Percentiles rank a stretch among this genome's conserved stretches.
These are phyloP conservation scores for Trogon surrucura DNA, from an alignment of 2,113 vertebrate genomes.

Conservation along the genomic window DNA sequence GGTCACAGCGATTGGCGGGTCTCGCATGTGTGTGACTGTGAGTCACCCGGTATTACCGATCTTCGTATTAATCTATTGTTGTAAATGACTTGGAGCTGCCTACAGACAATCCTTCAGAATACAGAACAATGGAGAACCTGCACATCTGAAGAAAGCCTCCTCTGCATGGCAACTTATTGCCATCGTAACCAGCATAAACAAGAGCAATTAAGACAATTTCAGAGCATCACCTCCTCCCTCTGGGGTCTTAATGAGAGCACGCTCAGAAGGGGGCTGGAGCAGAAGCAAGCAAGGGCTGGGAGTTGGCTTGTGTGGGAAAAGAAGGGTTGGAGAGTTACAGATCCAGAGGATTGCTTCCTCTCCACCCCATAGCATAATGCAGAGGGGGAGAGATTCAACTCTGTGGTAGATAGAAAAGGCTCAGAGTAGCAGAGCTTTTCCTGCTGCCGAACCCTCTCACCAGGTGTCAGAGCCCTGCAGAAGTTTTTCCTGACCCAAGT, in stretches of 20 bases:
- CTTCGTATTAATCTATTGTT: conserved; percentile 70
- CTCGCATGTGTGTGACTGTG: conserved; percentile 64
- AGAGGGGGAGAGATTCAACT: neutral
- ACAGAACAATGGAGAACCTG: conserved; percentile 59
- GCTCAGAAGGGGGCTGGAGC: conserved; percentile 48
- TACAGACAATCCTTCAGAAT: conserved; percentile 68
- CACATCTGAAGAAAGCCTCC: conserved; percentile 62
- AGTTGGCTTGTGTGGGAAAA: conserved; percentile 22
- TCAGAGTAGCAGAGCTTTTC: neutral
- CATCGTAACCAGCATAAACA: conserved; percentile 72
- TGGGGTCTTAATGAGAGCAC: conserved; percentile 65
- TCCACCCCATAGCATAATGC: neutral
- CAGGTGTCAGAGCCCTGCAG: neutral
- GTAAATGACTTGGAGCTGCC: conserved; percentile 72
- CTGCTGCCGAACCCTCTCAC: neutral
- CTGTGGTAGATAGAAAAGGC: neutral
- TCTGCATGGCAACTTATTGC: conserved; percentile 67
- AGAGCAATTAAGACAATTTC: conserved; percentile 72
- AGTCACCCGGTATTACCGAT: conserved; percentile 67
- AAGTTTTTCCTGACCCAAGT: neutral
- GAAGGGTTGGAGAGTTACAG: neutral
- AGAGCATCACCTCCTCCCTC: conserved; percentile 70
- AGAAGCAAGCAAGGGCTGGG: conserved; percentile 26
- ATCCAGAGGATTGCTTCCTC: neutral
- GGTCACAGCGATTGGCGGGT: conserved; percentile 55